Conservation (phyloP, 2,888 invertebrate genomes). For the Brachypalpus laphriformis region DNA sequence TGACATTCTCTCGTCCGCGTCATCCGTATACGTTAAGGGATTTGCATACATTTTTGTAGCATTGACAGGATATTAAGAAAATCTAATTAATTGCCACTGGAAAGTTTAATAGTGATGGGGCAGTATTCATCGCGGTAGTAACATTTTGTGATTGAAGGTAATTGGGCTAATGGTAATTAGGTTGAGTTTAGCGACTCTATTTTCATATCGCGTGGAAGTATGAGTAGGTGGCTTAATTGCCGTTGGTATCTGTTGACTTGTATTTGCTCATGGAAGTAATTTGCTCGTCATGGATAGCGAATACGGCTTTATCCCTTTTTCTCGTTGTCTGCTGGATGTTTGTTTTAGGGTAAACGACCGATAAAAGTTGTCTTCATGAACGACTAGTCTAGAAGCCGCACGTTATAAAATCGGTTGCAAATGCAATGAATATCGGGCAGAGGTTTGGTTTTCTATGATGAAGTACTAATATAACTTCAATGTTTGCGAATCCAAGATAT, state of each 20-base stretch:
- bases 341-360: no score
- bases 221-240: not conserved
- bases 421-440: no score
- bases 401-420: no score
- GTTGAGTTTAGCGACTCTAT: not conserved
- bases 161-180: not conserved
- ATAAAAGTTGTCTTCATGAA: no score
- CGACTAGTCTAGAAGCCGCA: no score
- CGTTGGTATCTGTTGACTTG: not conserved
- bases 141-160: not conserved
- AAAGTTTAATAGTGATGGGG: not conserved
- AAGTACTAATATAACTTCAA: no score
- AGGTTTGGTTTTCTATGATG: no score
- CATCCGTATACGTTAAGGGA: not conserved
- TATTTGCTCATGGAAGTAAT: no score
- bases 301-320: no score
- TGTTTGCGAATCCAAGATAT: no score
- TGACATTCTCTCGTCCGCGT: not conserved
- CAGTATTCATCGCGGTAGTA: not conserved
- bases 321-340: no score
- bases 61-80: conserved; percentile 43
- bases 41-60: conserved; percentile 14
- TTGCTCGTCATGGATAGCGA: no score
- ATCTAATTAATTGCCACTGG: conserved; percentile 42
- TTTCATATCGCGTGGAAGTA: not conserved